These are phyloP conservation scores for Deladenus siricidicola DNA, from an alignment of 2,888 invertebrate species.

Conservation along the genomic window DNA sequence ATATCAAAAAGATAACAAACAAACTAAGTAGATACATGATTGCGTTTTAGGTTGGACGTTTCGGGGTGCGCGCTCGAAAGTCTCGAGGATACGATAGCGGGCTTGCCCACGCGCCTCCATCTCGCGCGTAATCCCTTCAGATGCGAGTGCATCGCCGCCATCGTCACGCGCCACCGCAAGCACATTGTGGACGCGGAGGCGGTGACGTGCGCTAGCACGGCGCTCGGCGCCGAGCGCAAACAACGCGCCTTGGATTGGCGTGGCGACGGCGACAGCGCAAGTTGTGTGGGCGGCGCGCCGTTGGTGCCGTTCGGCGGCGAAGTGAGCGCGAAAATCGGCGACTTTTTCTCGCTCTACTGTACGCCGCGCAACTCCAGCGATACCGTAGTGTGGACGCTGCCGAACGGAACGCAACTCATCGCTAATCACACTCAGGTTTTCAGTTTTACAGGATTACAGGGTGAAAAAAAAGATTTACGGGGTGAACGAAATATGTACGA, in stretches of 20 bases:
- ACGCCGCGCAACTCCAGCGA: constrained; percentile 13
- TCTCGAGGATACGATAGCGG: constrained; percentile 4
- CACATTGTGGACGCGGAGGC: constrained; percentile 16
- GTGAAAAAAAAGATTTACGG: too few species aligned
- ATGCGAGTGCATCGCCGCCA: constrained; percentile 24
- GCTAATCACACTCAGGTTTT: constrained; percentile 11
- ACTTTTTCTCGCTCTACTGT: constrained; percentile 32
- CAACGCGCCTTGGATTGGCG: background rate
- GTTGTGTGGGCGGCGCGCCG: constrained; percentile 13
- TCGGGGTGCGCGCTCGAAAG: constrained; percentile 19
- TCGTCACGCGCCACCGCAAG: constrained; percentile 7
- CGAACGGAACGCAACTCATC: constrained; percentile 22
- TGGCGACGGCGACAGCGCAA: background rate
- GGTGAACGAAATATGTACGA: too few species aligned
- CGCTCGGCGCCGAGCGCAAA: background rate
- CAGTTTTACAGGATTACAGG: too few species aligned
- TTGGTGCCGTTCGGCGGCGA: constrained; percentile 26
- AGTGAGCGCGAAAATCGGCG: constrained; percentile 23
- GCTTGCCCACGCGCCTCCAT: constrained; percentile 7
- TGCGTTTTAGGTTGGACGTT: constrained; percentile 28
- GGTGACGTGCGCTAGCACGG: constrained; percentile 11
- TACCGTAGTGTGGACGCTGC: constrained; percentile 23
- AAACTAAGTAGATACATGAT: too few species aligned
- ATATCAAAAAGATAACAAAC: too few species aligned
- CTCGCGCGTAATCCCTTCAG: constrained; percentile 27